Conservation (phyloP, 2,113 vertebrate species). For the Cavia porcellus region DNA sequence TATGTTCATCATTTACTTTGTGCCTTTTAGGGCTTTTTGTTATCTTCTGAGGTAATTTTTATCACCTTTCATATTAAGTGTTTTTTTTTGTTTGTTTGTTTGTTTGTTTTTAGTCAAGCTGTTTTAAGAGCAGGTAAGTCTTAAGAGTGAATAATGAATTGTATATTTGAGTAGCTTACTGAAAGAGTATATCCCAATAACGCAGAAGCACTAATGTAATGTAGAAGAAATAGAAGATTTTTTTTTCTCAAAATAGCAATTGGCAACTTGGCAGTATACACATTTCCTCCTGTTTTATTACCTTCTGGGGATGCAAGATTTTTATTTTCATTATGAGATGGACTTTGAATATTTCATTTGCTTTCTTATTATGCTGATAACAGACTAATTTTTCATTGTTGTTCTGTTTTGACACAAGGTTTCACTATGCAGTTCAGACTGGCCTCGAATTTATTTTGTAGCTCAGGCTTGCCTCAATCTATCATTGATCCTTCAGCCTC, state of each 20-base stretch:
- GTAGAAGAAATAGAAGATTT: neutral
- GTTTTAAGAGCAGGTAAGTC: conserved; percentile 70
- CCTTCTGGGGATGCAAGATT: neutral
- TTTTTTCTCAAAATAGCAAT: conserved; percentile 56
- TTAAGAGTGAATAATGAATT: conserved; percentile 79
- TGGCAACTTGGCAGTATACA: conserved; percentile 39
- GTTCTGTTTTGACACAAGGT: too few species aligned
- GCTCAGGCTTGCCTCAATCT: too few species aligned
- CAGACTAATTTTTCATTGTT: neutral
- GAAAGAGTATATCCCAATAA: conserved; percentile 65
- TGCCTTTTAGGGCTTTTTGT: neutral
- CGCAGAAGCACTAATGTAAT: conserved; percentile 68
- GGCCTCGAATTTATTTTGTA: too few species aligned
- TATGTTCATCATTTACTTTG: conserved; percentile 3
- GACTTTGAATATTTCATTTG: conserved; percentile 33
- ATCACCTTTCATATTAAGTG: neutral
- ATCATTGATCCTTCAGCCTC: too few species aligned
- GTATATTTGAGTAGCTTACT: conserved; percentile 59
- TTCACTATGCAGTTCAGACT: too few species aligned
- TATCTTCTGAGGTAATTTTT: conserved; percentile 27
- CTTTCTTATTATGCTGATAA: neutral
- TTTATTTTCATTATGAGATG: conserved; percentile 6
- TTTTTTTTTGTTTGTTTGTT: neutral
- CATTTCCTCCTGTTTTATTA: neutral
- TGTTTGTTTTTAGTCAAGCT: neutral